phyloP scores from a whole-genome alignment of 2,113 vertebrate genomes.

The Clarias gariepinus region DNA sequence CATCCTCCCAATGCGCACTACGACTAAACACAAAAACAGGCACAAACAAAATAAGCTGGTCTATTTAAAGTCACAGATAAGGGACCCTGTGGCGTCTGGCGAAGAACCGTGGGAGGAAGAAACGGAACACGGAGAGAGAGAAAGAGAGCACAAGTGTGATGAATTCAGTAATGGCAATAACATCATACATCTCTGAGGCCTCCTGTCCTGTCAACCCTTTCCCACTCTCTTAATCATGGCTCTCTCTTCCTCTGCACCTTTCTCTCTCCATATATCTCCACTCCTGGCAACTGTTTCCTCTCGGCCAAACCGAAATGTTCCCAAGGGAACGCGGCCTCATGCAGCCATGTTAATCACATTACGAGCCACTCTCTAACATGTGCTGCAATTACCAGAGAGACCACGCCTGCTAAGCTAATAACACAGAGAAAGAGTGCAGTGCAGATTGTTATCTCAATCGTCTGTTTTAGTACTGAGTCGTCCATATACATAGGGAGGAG shows the following conservation, averaged over 20 bases:
- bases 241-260: constrained; percentile 22
- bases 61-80: constrained; percentile 42
- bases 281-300: constrained; percentile 42
- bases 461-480: background rate
- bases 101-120: constrained; percentile 17
- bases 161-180: constrained; percentile 54
- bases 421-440: constrained; percentile 2
- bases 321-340: constrained; percentile 35
- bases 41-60: constrained; percentile 5
- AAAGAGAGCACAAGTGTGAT: background rate
- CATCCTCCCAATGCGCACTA: background rate
- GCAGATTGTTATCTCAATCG: constrained; percentile 23
- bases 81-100: background rate
- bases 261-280: constrained; percentile 29
- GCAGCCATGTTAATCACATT: constrained; percentile 49
- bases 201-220: constrained; percentile 40
- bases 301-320: constrained; percentile 40
- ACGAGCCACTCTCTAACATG: constrained; percentile 36
- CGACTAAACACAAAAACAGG: constrained; percentile 18
- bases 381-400: constrained; percentile 41
- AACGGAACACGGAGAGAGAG: background rate
- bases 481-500: background rate
- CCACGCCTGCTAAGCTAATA: constrained; percentile 45
- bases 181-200: constrained; percentile 45
- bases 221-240: background rate